Evolutionary conservation across 2,888 invertebrate genomes (phyloP).

Genomic region (Rapana venosa): DNA sequence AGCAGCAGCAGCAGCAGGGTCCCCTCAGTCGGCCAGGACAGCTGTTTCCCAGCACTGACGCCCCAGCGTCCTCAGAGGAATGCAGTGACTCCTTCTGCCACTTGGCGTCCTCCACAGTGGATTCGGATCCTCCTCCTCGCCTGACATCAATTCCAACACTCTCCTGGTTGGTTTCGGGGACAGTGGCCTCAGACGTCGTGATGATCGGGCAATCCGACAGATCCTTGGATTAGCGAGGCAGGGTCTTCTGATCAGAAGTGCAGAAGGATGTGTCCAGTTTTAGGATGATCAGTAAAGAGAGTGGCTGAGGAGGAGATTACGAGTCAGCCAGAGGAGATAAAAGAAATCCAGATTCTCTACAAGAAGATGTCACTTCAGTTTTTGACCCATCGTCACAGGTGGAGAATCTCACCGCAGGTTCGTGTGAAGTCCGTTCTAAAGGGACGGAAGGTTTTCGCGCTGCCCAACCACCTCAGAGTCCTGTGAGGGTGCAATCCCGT

Average conservation of each 20-base stretch:
- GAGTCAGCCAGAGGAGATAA: background rate
- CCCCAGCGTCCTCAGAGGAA: background rate
- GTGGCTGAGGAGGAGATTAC: background rate
- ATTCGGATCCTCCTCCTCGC: conserved; percentile 24
- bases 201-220: background rate
- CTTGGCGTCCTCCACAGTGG: conserved; percentile 15
- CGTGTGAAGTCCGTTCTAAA: background rate
- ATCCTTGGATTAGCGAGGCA: background rate
- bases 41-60: background rate
- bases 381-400: background rate
- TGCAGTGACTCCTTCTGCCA: background rate
- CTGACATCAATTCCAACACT: conserved; percentile 27
- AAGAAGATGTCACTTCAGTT: background rate
- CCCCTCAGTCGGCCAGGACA: background rate
- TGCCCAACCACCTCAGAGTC: background rate
- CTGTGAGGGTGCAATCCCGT: background rate
- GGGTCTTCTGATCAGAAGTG: background rate
- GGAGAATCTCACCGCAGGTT: background rate
- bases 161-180: background rate
- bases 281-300: background rate
- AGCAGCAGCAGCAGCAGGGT: background rate
- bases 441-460: too few relatives aligned
- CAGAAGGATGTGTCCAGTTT: background rate
- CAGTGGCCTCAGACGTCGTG: background rate
- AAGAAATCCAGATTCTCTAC: background rate